phyloP scores from a whole-genome alignment of 2,113 vertebrate species.

The Bos javanicus region DNA sequence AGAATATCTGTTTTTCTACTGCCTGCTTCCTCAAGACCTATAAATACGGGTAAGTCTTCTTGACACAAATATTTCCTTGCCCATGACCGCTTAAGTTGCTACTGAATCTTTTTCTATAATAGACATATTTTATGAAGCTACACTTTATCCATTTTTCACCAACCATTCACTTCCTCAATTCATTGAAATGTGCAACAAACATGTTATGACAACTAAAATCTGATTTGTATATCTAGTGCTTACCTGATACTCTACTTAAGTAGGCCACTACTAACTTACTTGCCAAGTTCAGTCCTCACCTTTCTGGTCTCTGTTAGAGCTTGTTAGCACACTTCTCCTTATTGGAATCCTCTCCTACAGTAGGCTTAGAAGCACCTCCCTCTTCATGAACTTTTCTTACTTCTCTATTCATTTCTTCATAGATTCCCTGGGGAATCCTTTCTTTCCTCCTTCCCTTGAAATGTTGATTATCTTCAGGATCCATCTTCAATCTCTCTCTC shows the following conservation, averaged over 20 bases:
- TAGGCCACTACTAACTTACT: neutral
- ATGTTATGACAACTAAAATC: neutral
- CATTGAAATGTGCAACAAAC: neutral
- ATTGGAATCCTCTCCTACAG: neutral
- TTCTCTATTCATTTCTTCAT: neutral
- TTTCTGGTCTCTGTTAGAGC: neutral
- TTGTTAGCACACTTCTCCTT: neutral
- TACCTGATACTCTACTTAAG: neutral
- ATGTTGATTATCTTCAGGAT: neutral
- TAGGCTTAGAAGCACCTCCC: neutral
- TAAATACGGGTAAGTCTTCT: neutral
- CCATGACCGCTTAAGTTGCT: neutral
- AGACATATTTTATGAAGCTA: neutral
- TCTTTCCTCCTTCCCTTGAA: neutral
- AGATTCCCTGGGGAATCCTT: neutral
- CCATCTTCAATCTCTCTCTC: neutral
- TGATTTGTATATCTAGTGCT: neutral
- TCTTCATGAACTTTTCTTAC: neutral
- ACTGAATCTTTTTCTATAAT: neutral
- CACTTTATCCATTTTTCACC: neutral
- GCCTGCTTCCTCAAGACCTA: neutral
- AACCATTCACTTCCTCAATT: neutral
- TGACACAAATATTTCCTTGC: neutral
- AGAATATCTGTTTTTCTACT: neutral
- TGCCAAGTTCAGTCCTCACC: neutral